Base-by-base conservation (phyloP, 2,113 vertebrate species). In the Mixornis gularis region DNA sequence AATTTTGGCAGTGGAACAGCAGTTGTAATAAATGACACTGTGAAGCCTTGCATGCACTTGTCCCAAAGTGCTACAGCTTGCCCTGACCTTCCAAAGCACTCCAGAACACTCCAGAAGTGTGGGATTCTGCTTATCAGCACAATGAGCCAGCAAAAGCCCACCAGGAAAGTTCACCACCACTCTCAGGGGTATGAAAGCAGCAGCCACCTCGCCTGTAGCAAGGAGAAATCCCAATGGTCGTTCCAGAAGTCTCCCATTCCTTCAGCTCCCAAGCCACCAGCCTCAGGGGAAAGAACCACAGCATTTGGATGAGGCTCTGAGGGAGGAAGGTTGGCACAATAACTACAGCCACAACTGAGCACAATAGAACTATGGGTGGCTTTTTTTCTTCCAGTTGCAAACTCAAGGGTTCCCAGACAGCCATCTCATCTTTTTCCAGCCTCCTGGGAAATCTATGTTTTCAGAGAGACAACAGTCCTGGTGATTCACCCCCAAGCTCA, bases 171-270 rank as follows among this genome's bases (percentile, higher is more conserved):
- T 86, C 52, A 71, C 27, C 38, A 26, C 11, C 21, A 66, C 19
- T 6, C 7, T 77, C 25, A 44, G 55, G 17, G 4, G 9, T 55
- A 17, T 72, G 20, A 78, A 83, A 90, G 40, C 25, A 88, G 60
- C 60, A 83, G 20, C 21, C 30, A 51, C 24, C 26, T 73, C 0
- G 0, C 72, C 34, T 5, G 6, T 40, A 85, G 36, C 1, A 3
- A 92, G 22, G 22, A 92, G 52, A 80, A 96, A 48, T 7, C 15
- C n/a, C 72, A 74, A 5, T 13, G 26, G 52, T 20, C 27, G 44
- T 88, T 88, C 40, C 69, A 80, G 52, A 63, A 85, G 56, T 10
- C 15, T 94, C 15, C 13, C 44, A 56, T 38, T 4, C 0, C 48
- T 92, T 49, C 41, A 63, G 17, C 12, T 94, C 40, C 63, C 68